phyloP scores from a whole-genome alignment of 2,113 vertebrate genomes.

The Mandrillus leucophaeus region DNA sequence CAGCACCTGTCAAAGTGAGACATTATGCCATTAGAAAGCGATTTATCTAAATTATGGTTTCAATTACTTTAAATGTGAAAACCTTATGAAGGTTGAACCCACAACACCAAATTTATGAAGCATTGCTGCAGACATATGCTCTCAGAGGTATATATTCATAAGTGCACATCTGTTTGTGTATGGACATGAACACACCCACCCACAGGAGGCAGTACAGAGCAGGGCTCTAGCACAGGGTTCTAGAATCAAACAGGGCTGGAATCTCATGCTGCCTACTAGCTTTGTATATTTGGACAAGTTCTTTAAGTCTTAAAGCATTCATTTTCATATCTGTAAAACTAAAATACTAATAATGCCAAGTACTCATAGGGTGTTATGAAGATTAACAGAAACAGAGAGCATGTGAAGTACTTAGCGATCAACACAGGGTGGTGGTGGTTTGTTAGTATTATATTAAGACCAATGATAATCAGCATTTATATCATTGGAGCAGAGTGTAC shows the following conservation, averaged over 20 bases:
- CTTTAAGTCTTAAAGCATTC: not conserved
- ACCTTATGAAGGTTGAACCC: not conserved
- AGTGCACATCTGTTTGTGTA: not conserved
- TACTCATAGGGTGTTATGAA: not conserved
- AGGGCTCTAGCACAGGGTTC: not conserved
- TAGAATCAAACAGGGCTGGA: not conserved
- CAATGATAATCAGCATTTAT: not conserved
- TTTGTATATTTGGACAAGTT: not conserved
- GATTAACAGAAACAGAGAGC: not conserved
- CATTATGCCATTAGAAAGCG: not conserved
- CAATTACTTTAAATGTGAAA: not conserved
- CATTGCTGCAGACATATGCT: not conserved
- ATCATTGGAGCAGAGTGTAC: not conserved
- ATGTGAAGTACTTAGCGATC: not conserved
- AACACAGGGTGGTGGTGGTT: rapidly evolving
- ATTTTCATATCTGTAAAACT: not conserved
- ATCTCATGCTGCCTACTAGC: not conserved
- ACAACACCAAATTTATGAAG: not conserved
- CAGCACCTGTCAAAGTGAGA: not conserved
- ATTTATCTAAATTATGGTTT: not conserved
- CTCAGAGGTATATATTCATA: not conserved
- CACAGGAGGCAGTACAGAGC: not conserved
- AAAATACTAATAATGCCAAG: not conserved
- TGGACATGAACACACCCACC: rapidly evolving
- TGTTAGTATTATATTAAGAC: not conserved